A percentile compares a stretch with the other conserved stretches of the same genome.
Conservation (phyloP, 1,140 invertebrate species). For the Leptopilina boulardi region DNA sequence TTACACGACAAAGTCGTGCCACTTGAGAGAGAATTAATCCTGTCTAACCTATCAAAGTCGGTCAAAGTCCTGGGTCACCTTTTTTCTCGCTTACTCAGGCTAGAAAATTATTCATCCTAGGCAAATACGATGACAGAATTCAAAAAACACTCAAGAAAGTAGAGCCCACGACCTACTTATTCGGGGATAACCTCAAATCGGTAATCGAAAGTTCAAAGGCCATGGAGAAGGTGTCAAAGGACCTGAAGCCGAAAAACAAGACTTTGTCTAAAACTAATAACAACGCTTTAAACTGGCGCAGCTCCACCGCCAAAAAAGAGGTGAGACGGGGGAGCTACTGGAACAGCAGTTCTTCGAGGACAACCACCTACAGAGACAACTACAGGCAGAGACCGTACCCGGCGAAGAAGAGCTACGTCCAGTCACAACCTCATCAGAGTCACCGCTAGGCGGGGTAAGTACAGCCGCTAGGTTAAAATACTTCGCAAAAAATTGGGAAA, state of each 20-base stretch:
- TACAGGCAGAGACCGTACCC: background rate
- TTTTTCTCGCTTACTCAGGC: no score
- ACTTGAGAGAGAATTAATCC: no score
- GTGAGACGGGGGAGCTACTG: background rate
- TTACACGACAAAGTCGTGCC: no score
- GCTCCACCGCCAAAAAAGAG: slow-evolving; percentile 4
- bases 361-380: no score
- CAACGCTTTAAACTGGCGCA: background rate
- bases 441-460: background rate
- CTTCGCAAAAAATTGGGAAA: background rate
- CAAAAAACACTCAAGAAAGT: background rate
- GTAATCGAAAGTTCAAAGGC: slow-evolving; percentile 9
- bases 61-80: no score
- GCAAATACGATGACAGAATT: background rate
- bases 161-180: background rate
- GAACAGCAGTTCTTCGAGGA: background rate
- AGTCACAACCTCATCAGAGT: background rate
- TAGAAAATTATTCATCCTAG: background rate
- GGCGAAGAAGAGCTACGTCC: background rate
- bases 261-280: background rate
- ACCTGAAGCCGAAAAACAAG: background rate
- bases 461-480: no score
- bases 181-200: slow-evolving; percentile 11
- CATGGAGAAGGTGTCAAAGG: slow-evolving; percentile 26
- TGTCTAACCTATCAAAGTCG: no score